Conservation (phyloP, 2,888 invertebrate genomes). For the Prosopocoilus inquinatus region DNA sequence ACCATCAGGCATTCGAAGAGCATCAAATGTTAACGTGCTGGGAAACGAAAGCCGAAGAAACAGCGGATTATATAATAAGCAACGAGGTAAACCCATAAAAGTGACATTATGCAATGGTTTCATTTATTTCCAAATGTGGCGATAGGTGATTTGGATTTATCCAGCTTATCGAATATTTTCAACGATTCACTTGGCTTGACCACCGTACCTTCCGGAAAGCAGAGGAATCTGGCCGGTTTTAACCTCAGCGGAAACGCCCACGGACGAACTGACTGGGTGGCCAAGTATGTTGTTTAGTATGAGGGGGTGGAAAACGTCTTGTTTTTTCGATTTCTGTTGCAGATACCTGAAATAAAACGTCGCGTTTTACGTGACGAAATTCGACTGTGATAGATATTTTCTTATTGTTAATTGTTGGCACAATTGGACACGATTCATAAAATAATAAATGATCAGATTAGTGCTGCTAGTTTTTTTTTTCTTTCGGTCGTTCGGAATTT, state of each 20-base stretch:
- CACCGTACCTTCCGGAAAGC: conserved; percentile 37
- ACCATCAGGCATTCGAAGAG: conserved; percentile 39
- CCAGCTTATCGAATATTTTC: conserved; percentile 38
- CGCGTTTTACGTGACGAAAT: neutral
- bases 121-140: conserved; percentile 4
- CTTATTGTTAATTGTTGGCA: conserved; percentile 13
- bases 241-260: conserved; percentile 34
- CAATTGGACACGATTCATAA: conserved; percentile 3
- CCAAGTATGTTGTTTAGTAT: conserved; percentile 36
- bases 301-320: neutral
- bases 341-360: conserved; percentile 13
- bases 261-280: conserved; percentile 40
- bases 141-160: conserved; percentile 16
- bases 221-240: conserved; percentile 33
- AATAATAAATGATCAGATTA: neutral
- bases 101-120: neutral
- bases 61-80: conserved; percentile 31
- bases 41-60: conserved; percentile 31
- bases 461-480: neutral
- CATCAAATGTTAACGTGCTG: conserved; percentile 36
- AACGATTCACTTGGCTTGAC: conserved; percentile 35
- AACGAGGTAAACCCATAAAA: conserved; percentile 19
- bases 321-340: neutral
- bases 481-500: neutral
- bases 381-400: conserved; percentile 18